A percentile compares a stretch with the other conserved stretches of the same genome.
Conservation (phyloP, 2,797 vertebrate genomes). For the Helicolenus hilgendorfi region DNA sequence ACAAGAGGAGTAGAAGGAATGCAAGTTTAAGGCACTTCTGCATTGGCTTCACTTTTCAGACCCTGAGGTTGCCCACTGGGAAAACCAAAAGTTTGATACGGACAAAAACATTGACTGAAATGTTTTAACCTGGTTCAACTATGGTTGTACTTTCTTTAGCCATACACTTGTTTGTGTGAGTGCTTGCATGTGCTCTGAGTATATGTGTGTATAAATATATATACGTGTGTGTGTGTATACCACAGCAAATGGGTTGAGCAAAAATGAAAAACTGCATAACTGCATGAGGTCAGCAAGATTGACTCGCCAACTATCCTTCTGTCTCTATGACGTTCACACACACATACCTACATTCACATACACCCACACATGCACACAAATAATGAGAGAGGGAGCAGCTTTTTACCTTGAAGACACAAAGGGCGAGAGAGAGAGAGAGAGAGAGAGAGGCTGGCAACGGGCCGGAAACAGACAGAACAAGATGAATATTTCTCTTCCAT, state of each 20-base stretch:
- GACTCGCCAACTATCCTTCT: slow-evolving; percentile 30
- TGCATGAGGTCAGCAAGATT: slow-evolving; percentile 56
- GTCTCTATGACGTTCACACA: neutral
- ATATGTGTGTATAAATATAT: neutral
- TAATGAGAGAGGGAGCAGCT: slow-evolving; percentile 48
- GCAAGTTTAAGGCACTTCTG: too few relatives aligned
- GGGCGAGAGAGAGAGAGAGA: slow-evolving; percentile 1
- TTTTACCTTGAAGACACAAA: slow-evolving; percentile 74
- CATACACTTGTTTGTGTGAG: neutral
- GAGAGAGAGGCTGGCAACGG: slow-evolving; percentile 5
- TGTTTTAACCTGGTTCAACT: neutral
- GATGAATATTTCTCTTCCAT: slow-evolving; percentile 78
- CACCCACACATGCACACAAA: slow-evolving; percentile 26
- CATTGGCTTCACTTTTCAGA: too few relatives aligned
- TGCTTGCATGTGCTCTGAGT: neutral
- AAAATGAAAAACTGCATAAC: slow-evolving; percentile 27
- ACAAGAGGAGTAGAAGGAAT: too few relatives aligned
- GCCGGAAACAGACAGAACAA: slow-evolving; percentile 46
- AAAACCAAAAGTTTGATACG: neutral
- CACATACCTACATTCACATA: neutral
- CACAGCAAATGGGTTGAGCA: slow-evolving; percentile 50
- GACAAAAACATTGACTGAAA: neutral
- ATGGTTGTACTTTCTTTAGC: neutral
- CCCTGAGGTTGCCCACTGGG: too few relatives aligned
- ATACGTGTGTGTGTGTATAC: neutral